phyloP scores from a whole-genome alignment of 2,797 vertebrate species.

The Parauchenoglanis ngamensis region DNA sequence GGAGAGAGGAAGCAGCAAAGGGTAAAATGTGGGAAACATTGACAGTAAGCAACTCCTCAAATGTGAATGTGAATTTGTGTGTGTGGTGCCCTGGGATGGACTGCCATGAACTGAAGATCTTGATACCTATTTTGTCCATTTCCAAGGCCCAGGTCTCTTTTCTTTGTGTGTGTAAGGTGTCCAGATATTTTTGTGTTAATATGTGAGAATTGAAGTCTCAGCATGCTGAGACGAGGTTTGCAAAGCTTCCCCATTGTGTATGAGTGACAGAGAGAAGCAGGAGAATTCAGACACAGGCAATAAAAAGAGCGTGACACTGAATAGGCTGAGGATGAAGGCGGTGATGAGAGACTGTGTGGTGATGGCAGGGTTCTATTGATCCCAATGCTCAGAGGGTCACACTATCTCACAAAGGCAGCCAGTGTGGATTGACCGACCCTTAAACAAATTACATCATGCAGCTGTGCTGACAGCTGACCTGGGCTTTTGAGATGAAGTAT shows the following conservation, averaged over 20 bases:
- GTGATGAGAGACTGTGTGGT: conserved; percentile 29
- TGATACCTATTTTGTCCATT: background rate
- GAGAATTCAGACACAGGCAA: conserved; percentile 45
- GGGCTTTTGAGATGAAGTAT: conserved; percentile 44
- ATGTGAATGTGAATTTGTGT: background rate
- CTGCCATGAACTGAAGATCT: background rate
- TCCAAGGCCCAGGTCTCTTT: background rate
- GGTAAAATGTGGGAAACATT: background rate
- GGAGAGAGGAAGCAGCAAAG: background rate
- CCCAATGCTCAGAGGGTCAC: conserved; percentile 35
- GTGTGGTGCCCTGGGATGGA: background rate
- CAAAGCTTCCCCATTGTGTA: background rate
- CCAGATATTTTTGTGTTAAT: background rate
- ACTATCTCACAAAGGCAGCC: conserved; percentile 45
- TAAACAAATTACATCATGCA: conserved; percentile 60
- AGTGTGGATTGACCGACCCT: conserved; percentile 40
- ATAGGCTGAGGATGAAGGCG: conserved; percentile 41
- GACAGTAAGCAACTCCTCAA: background rate
- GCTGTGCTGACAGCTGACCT: conserved; percentile 49
- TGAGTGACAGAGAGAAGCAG: conserved; percentile 43
- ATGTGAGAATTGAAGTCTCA: background rate
- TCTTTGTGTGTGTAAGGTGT: background rate
- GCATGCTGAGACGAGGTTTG: conserved; percentile 25
- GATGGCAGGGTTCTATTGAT: conserved; percentile 49
- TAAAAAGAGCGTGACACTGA: conserved; percentile 51